Evolutionary conservation across 1,140 invertebrate genomes (phyloP).

Genomic region (Drosophila kanapiae): DNA sequence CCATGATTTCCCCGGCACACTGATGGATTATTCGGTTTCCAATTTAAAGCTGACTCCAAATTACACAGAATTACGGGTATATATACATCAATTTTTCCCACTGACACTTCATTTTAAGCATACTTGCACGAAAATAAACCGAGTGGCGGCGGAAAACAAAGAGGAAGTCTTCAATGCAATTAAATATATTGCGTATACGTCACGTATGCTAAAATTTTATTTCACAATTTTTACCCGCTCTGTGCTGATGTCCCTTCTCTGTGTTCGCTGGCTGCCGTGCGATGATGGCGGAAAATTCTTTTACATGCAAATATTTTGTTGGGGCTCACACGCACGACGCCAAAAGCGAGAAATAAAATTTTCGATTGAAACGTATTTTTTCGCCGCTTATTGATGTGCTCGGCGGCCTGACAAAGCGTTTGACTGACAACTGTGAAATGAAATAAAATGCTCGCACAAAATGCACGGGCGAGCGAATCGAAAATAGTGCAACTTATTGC

Average conservation of each 20-base stretch:
- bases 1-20: conserved; percentile 27
- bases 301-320: conserved; percentile 63
- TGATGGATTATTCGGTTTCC: neutral
- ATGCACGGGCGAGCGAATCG: conserved; percentile 53
- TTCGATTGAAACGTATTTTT: conserved; percentile 59
- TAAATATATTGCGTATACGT: conserved; percentile 66
- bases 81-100: neutral
- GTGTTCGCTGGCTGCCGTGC: conserved; percentile 1
- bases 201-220: conserved; percentile 59
- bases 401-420: conserved; percentile 69
- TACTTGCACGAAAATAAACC: conserved; percentile 10
- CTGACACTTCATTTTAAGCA: conserved; percentile 17
- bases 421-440: conserved; percentile 70
- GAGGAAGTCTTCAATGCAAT: conserved; percentile 45
- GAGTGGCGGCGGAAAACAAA: conserved; percentile 4
- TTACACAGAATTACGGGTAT: neutral
- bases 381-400: conserved; percentile 64
- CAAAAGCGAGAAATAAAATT: conserved; percentile 42
- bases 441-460: conserved; percentile 49
- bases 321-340: conserved; percentile 34
- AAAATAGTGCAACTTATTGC: conserved; percentile 61
- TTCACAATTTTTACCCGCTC: conserved; percentile 46
- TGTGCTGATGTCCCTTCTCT: neutral
- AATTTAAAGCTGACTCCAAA: conserved; percentile 1
- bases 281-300: conserved; percentile 47